phyloP scores from a whole-genome alignment of 2,113 vertebrate species.

The Thamnophis sirtalis region DNA sequence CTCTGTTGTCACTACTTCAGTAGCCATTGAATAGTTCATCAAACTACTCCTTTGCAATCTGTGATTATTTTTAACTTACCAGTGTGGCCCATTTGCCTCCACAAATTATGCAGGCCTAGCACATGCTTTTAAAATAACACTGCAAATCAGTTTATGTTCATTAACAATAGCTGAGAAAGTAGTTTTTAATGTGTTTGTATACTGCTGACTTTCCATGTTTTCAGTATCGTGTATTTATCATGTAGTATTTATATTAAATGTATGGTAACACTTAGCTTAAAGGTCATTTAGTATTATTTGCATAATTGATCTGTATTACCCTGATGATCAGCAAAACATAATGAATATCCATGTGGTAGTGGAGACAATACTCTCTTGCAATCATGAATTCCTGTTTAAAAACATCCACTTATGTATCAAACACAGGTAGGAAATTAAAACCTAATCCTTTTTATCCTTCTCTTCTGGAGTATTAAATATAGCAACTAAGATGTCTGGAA shows the following conservation, averaged over 20 bases:
- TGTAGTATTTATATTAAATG: background rate
- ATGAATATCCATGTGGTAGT: background rate
- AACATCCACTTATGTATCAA: background rate
- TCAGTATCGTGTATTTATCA: background rate
- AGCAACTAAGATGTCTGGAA: background rate
- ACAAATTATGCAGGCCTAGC: background rate
- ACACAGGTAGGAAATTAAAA: background rate
- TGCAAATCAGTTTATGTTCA: background rate
- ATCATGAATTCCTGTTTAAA: background rate
- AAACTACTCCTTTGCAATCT: background rate
- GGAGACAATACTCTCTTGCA: background rate
- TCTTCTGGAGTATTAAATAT: background rate
- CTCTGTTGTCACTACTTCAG: background rate
- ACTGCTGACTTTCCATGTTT: background rate
- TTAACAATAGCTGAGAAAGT: background rate
- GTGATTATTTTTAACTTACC: background rate
- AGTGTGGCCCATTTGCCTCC: background rate
- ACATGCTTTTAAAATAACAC: background rate
- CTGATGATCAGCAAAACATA: background rate
- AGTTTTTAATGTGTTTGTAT: background rate
- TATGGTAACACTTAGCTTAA: background rate
- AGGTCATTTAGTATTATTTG: background rate
- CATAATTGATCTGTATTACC: background rate
- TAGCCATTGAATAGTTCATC: background rate
- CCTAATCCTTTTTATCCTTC: background rate